Evolutionary conservation across 2,113 vertebrate genomes (phyloP), one percentile per base, ranked within the genome.

Genomic region (Callipepla squamata): DNA sequence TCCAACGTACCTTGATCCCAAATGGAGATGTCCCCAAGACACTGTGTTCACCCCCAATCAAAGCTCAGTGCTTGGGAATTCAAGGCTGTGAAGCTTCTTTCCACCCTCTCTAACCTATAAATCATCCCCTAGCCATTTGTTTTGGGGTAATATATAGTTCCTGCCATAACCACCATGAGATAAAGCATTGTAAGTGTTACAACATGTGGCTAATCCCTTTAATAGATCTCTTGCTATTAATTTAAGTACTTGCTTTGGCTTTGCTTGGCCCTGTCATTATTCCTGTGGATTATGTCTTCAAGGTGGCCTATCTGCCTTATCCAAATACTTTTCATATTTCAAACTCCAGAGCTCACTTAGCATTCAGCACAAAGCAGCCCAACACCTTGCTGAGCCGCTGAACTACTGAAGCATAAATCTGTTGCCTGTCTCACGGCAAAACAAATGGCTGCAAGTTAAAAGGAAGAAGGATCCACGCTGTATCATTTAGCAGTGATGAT

Each of bases 221-320:
- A 96, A 95, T 84, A 92, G 93, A 96, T 96, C 88, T 93, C 90
- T 85, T 12, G 68, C 90, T 94, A 94, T 95, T 96, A 95, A 96
- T 95, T 96, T 83, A 92, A 94, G 72, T 44, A 6, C 84, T 92
- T 13, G 11, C 61, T 89, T 88, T 83, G 86, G 51, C 90, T 96
- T 90, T 88, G 86, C 92, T 85, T 91, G 84, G 80, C 73, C 47
- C 72, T 89, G 88, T 89, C 94, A 93, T 96, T 88, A 82, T 80
- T 87, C 79, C 90, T 47, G 81, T 47, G 95, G 94, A 94, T 97
- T 91, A 84, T 66, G 76, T 92, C 90, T 89, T 90, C 88, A 51
- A 80, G 89, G 90, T 87, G 91, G 84, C 95, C 93, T 80, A 58
- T 96, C 95, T 93, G 69, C 95, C 77, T 87, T 45, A 77, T 62